Evolutionary conservation across 2,797 vertebrate genomes (phyloP).

Genomic region (Sebastes steindachneri): DNA sequence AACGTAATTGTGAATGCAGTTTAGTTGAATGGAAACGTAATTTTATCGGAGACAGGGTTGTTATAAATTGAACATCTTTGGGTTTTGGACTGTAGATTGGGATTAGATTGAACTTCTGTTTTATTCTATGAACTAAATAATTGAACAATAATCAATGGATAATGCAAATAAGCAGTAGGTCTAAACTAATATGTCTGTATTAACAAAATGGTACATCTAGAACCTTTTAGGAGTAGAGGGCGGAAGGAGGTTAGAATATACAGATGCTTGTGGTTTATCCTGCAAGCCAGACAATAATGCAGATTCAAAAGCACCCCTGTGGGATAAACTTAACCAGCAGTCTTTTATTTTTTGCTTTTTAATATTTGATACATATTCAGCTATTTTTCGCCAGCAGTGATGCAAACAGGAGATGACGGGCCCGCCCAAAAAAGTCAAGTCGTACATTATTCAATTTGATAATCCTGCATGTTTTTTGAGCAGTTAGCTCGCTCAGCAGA

Average conservation of each 20-base stretch:
- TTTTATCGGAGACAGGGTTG: neutral
- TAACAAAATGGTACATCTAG: neutral
- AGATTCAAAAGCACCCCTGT: neutral
- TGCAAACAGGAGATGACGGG: constrained; percentile 51
- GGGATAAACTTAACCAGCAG: constrained; percentile 15
- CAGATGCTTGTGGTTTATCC: neutral
- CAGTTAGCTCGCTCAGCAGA: constrained; percentile 33
- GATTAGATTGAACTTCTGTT: neutral
- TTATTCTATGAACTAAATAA: neutral
- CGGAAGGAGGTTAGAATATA: constrained; percentile 16
- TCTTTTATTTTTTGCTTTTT: constrained; percentile 32
- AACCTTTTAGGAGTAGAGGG: neutral
- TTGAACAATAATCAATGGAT: neutral
- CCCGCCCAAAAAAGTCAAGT: constrained; percentile 33
- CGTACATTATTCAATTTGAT: constrained; percentile 67
- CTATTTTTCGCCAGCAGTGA: constrained; percentile 59
- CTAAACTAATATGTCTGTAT: neutral
- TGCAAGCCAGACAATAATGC: constrained; percentile 6
- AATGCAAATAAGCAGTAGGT: neutral
- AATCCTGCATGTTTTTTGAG: constrained; percentile 46
- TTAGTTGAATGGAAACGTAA: rapidly evolving
- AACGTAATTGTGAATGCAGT: too few relatives aligned
- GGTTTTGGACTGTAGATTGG: neutral
- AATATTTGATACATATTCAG: constrained; percentile 75
- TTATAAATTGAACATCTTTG: neutral